phyloP scores from a whole-genome alignment of 2,113 vertebrate species.

The Shinisaurus crocodilurus region DNA sequence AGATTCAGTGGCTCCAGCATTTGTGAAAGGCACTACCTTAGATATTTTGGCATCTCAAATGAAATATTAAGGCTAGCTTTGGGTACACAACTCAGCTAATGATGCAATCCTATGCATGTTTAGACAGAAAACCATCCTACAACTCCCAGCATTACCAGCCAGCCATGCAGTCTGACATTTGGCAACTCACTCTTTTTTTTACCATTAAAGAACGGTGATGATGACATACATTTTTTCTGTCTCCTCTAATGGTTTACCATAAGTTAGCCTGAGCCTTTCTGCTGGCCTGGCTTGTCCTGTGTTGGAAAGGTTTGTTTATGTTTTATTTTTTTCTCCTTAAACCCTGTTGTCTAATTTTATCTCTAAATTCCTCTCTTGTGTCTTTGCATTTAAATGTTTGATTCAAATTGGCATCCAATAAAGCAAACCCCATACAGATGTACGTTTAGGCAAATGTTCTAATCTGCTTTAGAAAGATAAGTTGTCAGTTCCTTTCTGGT shows the following conservation, averaged over 20 bases:
- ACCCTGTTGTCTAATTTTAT: slow-evolving; percentile 51
- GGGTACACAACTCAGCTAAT: neutral
- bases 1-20: neutral
- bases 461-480: slow-evolving; percentile 48
- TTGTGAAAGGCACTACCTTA: neutral
- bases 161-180: neutral
- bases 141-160: too few species aligned
- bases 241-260: slow-evolving; percentile 39
- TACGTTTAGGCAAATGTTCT: slow-evolving; percentile 45
- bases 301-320: slow-evolving; percentile 42
- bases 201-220: neutral
- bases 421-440: slow-evolving; percentile 31
- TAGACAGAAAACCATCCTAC: too few species aligned
- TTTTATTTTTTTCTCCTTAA: slow-evolving; percentile 26
- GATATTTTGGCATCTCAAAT: neutral
- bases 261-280: slow-evolving; percentile 48
- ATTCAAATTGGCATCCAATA: slow-evolving; percentile 44
- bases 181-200: neutral
- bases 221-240: slow-evolving; percentile 43
- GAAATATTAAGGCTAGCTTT: neutral
- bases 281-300: slow-evolving; percentile 35
- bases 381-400: slow-evolving; percentile 38
- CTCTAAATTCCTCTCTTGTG: slow-evolving; percentile 33
- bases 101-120: too few species aligned
- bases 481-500: slow-evolving; percentile 44